These are phyloP conservation scores for Colius striatus DNA, from an alignment of 2,113 vertebrate species.

Conservation along the genomic window DNA sequence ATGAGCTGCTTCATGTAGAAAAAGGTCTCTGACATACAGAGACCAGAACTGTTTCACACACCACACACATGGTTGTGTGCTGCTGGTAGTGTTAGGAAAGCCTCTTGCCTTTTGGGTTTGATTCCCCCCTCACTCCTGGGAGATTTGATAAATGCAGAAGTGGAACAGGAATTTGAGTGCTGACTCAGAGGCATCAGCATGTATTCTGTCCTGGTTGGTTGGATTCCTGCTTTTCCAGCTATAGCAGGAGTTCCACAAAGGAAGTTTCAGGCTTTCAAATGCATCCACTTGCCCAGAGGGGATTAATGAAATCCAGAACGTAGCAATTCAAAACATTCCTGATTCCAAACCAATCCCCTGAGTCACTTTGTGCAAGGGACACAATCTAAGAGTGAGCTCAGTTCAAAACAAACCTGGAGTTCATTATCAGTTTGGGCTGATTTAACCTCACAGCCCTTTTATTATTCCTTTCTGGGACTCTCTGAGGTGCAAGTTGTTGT, in stretches of 20 bases:
- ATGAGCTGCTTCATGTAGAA: neutral
- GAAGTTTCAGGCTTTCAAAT: constrained; percentile 28
- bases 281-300: constrained; percentile 16
- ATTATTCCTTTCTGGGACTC: neutral
- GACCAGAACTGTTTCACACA: neutral
- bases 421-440: constrained; percentile 29
- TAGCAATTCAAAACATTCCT: constrained; percentile 10
- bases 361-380: neutral
- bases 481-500: neutral
- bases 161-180: constrained; percentile 1
- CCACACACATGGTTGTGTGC: neutral
- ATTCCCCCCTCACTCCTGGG: neutral
- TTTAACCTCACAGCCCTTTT: neutral
- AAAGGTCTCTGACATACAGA: neutral
- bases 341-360: neutral
- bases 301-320: constrained; percentile 64
- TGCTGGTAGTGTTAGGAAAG: neutral
- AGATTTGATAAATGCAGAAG: neutral
- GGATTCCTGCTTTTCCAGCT: constrained; percentile 47
- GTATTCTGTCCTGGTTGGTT: neutral
- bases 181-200: neutral
- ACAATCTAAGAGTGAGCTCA: constrained; percentile 16
- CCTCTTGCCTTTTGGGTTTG: neutral
- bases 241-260: constrained; percentile 22
- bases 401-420: constrained; percentile 59